Percentiles rank a stretch among this genome's conserved stretches.
phyloP scores from a whole-genome alignment of 1,140 invertebrate genomes.

The Aphis craccivora region DNA sequence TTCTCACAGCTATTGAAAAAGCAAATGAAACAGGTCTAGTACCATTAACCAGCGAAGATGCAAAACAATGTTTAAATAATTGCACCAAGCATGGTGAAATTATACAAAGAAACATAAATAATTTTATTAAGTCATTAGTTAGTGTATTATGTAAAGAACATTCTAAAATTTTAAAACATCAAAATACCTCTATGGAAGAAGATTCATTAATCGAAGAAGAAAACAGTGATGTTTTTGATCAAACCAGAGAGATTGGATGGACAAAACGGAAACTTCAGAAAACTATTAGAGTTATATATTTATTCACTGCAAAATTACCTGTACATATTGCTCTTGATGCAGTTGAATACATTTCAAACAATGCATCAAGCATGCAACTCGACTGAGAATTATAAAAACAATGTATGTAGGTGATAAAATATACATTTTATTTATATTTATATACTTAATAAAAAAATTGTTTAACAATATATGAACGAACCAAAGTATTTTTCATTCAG shows the following conservation, averaged over 20 bases:
- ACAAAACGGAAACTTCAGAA: constrained; percentile 14
- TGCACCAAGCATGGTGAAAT: constrained; percentile 6
- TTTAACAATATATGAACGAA: no score
- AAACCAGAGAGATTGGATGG: not conserved
- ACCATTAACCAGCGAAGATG: not conserved
- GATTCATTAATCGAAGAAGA: constrained; percentile 46
- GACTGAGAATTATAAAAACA: not conserved
- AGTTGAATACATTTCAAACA: not conserved
- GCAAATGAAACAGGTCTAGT: not conserved
- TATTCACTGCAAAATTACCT: constrained; percentile 28
- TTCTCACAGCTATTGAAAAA: not conserved
- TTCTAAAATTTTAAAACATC: not conserved
- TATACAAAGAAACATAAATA: not conserved
- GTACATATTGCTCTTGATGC: constrained; percentile 13
- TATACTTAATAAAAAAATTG: no score
- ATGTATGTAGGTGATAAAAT: no score
- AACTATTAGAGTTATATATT: not conserved
- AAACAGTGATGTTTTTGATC: constrained; percentile 37
- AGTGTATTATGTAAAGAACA: constrained; percentile 10
- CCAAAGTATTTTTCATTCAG: no score
- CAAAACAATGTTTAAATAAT: constrained; percentile 2
- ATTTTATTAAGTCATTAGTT: constrained; percentile 31
- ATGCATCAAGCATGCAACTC: not conserved
- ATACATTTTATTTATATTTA: no score
- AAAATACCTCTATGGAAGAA: not conserved